Evolutionary conservation across 2,113 vertebrate species (phyloP), one percentile per base, ranked within the genome.

Genomic region (Dipodomys spectabilis): DNA sequence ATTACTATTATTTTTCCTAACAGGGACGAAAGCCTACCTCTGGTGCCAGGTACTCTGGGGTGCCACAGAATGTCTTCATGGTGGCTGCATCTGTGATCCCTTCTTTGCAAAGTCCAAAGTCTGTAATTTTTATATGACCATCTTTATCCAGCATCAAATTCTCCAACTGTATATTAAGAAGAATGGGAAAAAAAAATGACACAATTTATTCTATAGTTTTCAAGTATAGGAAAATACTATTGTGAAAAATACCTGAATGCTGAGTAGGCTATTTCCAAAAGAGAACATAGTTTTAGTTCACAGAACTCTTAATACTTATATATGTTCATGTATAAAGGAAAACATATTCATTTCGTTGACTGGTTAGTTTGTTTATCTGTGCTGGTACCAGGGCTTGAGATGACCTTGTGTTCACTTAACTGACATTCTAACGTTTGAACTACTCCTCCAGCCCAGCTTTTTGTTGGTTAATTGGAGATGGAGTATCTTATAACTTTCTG

Each of bases 71-170:
- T 18, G 99, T 99, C 98, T 99, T 99, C 99, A 99, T 99, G 87
- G 99, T 99, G 95, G 99, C 99, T 97, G 99, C 99, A n/a, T 99
- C 99, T 93, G 99, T 99, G 98, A 99, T 99, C 93, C 99, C 99
- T 98, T 99, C 99, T 97, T 99, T 99, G 98, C 99, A 99, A 95
- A 99, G 99, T 94, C 99, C 99, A 93, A 99, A 99, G 97, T 99
- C 99, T 77, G 99, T 99, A 97, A 99, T 99, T 98, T 99, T 99
- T 98, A 99, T 99, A 96, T 99, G 99, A 75, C 99, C 99, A 68
- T 99, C 99, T 98, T 99, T 99, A 98, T 99, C 99, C 97, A 99
- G 98, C 99, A 99, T 99, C 96, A 99, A 97, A 98, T 99, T 99
- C 97, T 99, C 99, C 98, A 99, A 98, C 99, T 99, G 98, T 20